phyloP scores from a whole-genome alignment of 2,888 invertebrate species.

The Tinea pellionella region DNA sequence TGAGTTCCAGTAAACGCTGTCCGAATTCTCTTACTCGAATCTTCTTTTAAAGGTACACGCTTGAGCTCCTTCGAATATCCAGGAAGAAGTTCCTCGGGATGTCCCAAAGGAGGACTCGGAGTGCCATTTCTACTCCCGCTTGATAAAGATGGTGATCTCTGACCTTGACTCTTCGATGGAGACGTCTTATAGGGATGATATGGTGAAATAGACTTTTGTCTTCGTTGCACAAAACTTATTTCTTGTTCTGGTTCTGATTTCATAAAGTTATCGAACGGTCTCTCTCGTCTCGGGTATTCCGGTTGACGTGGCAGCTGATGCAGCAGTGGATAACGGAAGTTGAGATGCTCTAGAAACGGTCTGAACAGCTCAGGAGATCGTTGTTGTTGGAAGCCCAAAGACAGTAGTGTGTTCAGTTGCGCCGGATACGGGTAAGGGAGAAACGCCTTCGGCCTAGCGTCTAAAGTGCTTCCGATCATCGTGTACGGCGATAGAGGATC shows the following conservation, averaged over 20 bases:
- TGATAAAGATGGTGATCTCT: constrained; percentile 48
- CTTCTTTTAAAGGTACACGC: constrained; percentile 64
- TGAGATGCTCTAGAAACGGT: constrained; percentile 56
- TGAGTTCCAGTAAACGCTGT: constrained; percentile 95
- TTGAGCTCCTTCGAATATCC: constrained; percentile 54
- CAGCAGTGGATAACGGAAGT: constrained; percentile 51
- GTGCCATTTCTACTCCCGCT: constrained; percentile 67
- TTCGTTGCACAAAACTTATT: constrained; percentile 38
- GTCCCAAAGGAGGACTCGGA: constrained; percentile 63
- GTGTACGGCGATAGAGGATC: constrained; percentile 51
- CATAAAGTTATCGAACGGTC: constrained; percentile 29
- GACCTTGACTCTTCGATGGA: constrained; percentile 53
- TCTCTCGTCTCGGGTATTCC: constrained; percentile 34
- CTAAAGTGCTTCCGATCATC: constrained; percentile 42
- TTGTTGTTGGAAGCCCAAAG: constrained; percentile 72
- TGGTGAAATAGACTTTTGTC: constrained; percentile 50
- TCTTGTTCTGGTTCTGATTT: constrained; percentile 46
- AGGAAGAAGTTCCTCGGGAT: constrained; percentile 55
- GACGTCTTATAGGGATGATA: constrained; percentile 46
- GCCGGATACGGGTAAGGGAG: constrained; percentile 73
- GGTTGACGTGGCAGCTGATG: constrained; percentile 52
- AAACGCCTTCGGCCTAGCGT: constrained; percentile 56
- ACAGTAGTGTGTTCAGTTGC: constrained; percentile 74
- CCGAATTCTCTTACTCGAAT: constrained; percentile 87
- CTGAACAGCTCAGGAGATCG: constrained; percentile 56